Evolutionary conservation across 2,888 invertebrate species (phyloP).

Genomic region (Torymus aiolomorphi): DNA sequence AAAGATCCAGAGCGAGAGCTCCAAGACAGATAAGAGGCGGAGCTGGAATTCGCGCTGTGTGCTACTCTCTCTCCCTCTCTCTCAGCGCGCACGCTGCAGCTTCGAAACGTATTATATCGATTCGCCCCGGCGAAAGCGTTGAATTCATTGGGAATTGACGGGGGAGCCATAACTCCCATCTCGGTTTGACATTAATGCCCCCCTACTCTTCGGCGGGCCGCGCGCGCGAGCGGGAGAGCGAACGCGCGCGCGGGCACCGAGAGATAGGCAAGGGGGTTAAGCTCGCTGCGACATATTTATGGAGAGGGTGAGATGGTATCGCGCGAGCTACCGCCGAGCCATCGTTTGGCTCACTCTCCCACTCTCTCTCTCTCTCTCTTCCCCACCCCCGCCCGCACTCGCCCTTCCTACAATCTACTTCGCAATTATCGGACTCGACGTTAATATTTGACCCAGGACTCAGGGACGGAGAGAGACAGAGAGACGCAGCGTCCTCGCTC

Average conservation of each 20-base stretch:
- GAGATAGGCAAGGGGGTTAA: conserved; percentile 76
- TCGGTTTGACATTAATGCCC: conserved; percentile 76
- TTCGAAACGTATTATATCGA: conserved; percentile 66
- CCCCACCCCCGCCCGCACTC: background rate
- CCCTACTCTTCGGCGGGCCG: conserved; percentile 65
- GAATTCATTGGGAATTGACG: conserved; percentile 76
- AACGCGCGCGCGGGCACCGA: conserved; percentile 59
- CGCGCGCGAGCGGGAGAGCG: conserved; percentile 31
- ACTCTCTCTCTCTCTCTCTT: conserved; percentile 23
- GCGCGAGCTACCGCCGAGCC: conserved; percentile 55
- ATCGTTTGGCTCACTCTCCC: conserved; percentile 47
- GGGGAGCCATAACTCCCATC: conserved; percentile 76
- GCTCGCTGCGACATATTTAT: conserved; percentile 76
- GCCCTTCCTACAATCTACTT: conserved; percentile 63
- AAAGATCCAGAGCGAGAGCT: conserved; percentile 25
- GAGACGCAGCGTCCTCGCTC: conserved; percentile 32
- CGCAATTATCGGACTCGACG: conserved; percentile 75
- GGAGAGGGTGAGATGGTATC: conserved; percentile 76
- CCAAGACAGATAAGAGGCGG: conserved; percentile 17
- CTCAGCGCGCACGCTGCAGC: conserved; percentile 3
- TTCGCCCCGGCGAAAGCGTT: conserved; percentile 74
- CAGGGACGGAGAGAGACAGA: background rate
- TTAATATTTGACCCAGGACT: conserved; percentile 73
- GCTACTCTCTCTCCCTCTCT: background rate
- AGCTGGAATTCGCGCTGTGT: conserved; percentile 32